phyloP scores from a whole-genome alignment of 2,797 vertebrate species.

The Gambelia wislizenii region DNA sequence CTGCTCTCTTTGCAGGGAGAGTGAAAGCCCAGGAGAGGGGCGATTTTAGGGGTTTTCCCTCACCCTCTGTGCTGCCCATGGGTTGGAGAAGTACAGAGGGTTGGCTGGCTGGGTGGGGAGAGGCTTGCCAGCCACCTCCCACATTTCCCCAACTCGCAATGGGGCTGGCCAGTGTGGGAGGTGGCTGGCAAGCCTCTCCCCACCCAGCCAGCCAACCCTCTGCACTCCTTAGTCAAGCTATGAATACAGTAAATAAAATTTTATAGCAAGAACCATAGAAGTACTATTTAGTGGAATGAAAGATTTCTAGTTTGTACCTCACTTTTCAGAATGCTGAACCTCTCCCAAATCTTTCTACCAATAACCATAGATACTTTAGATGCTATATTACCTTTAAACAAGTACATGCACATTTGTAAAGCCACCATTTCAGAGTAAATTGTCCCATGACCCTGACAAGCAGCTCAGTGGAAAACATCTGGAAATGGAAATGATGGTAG shows the following conservation, averaged over 20 bases:
- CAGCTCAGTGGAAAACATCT: constrained; percentile 21
- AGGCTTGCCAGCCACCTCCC: too few species aligned
- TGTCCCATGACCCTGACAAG: constrained; percentile 23
- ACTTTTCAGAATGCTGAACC: constrained; percentile 34
- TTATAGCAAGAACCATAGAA: constrained; percentile 33
- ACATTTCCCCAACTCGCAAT: too few species aligned
- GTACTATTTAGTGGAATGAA: constrained; percentile 43
- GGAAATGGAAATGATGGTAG: not conserved
- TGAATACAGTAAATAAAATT: constrained; percentile 39
- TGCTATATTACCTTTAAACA: constrained; percentile 47
- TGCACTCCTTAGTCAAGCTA: not conserved
- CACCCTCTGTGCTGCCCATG: too few species aligned
- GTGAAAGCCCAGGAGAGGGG: too few species aligned
- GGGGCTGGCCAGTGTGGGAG: too few species aligned
- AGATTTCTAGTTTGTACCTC: constrained; percentile 48
- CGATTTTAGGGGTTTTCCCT: too few species aligned
- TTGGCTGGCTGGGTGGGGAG: too few species aligned
- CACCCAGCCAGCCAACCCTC: too few species aligned
- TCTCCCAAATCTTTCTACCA: constrained; percentile 54
- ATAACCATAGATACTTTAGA: constrained; percentile 49
- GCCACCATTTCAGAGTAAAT: constrained; percentile 38
- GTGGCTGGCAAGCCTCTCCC: too few species aligned
- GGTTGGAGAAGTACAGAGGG: too few species aligned
- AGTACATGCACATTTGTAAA: constrained; percentile 40
- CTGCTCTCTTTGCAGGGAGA: too few species aligned